Evolutionary conservation across 2,797 vertebrate genomes (phyloP), one percentile per base, ranked within the genome.

Genomic region (Champsocephalus esox): DNA sequence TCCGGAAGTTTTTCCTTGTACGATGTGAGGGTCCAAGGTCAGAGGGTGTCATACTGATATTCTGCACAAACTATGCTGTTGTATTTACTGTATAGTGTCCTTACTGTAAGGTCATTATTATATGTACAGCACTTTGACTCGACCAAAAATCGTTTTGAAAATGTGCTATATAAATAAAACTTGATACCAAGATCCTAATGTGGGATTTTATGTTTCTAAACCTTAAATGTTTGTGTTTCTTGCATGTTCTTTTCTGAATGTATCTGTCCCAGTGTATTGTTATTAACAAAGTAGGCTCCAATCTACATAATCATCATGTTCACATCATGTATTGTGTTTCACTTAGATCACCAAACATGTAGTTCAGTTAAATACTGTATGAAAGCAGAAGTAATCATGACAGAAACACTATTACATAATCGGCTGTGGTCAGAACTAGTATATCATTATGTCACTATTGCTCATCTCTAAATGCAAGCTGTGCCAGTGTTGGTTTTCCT

Each of bases 401-500:
- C 34, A 38, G 7, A 38, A 38, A 38, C 34, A 38, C 34, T 8
- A 6, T 38, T 38, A 38, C 8, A 38, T 24, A 66, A 71, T 44
- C 10, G 0, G 10, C 19, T 71, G 12, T 28, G n/a, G 17, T 50
- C 57, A 65, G 12, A 76, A 41, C 50, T 61, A 34, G 13, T 21
- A n/a, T 13, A 55, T 62, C 24, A 34, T 17, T 28, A 11, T 44
- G 56, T 43, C 38, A 67, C 45, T 41, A 57, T 19, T 17, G 24
- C 9, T 3, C 9, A 34, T 50, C 49, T 75, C 32, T 58, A 46
- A 69, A 66, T 44, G 46, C 56, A 81, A 73, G 66, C 82, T 79
- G 81, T 58, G 67, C 58, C 75, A 32, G 51, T 66, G 77, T 69
- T 79, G 61, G 82, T 83, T 21, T 50, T 65, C 45, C 72, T 56